Percentiles rank a stretch among this genome's conserved stretches.
phyloP scores from a whole-genome alignment of 2,113 vertebrate species.

The Urocitellus parryii region DNA sequence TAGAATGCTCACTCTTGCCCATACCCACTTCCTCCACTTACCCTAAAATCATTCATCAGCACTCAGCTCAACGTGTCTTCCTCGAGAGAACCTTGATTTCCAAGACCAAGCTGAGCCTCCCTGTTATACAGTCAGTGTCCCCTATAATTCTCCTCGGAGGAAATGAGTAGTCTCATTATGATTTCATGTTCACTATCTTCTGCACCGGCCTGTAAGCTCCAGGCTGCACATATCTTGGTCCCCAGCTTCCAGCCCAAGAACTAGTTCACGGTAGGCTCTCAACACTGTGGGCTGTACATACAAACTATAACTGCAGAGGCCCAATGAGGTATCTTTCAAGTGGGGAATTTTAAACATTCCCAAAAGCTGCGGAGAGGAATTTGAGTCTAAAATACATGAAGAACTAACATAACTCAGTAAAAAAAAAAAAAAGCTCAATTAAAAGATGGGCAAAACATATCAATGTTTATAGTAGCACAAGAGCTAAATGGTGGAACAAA shows the following conservation, averaged over 20 bases:
- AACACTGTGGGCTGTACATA: not conserved
- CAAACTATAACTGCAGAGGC: not conserved
- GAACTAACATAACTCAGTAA: not conserved
- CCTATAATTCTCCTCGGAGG: not conserved
- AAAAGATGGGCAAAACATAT: not conserved
- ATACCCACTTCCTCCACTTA: not conserved
- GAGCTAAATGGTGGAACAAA: too few species aligned
- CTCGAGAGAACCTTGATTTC: constrained; percentile 26
- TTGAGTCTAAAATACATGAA: constrained; percentile 7
- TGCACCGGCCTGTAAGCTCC: not conserved
- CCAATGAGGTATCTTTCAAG: not conserved
- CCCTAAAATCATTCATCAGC: not conserved
- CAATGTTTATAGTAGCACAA: too few species aligned
- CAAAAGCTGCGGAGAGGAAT: not conserved
- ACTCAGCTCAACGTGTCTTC: not conserved
- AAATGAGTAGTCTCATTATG: not conserved
- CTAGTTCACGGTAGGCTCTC: not conserved
- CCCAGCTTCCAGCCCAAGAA: not conserved
- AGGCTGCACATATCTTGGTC: not conserved
- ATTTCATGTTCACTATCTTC: not conserved
- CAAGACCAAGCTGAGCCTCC: not conserved
- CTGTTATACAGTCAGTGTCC: not conserved
- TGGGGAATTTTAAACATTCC: not conserved
- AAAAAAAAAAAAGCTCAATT: constrained; percentile 29
- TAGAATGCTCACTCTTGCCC: not conserved